Percentiles rank a stretch among this genome's conserved stretches.
These are phyloP conservation scores for Notechis scutatus DNA, from an alignment of 2,113 vertebrate species.

Conservation along the genomic window DNA sequence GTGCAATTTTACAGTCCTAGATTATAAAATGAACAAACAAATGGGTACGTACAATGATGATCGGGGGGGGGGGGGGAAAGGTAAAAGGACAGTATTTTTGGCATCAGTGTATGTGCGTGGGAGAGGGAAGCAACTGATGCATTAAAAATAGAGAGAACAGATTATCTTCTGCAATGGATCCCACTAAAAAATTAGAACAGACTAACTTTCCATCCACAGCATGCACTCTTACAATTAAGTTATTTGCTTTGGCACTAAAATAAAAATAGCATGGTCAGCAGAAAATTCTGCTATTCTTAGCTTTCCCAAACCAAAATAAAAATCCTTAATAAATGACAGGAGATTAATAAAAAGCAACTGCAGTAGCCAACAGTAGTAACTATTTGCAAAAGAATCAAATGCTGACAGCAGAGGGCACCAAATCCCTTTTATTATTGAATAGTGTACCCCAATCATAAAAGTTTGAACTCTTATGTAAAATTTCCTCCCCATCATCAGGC, in stretches of 20 bases:
- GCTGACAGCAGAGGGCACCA: slow-evolving; percentile 32
- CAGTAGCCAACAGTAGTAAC: not conserved
- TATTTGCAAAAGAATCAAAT: not conserved
- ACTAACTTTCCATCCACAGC: not conserved
- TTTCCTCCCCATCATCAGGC: not conserved
- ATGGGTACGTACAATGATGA: not conserved
- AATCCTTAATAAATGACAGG: not conserved
- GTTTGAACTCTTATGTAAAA: not conserved
- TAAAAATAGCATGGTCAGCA: not conserved
- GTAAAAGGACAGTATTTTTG: not conserved
- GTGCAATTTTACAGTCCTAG: not conserved
- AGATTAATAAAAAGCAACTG: fast-evolving
- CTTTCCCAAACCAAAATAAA: not conserved
- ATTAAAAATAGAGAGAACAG: not conserved
- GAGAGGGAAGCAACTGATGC: not conserved
- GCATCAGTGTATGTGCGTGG: not conserved
- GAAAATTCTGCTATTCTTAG: fast-evolving
- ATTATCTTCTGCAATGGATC: not conserved
- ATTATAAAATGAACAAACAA: not conserved
- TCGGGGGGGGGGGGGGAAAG: not conserved
- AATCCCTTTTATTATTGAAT: not conserved
- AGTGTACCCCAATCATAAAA: not conserved
- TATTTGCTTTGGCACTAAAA: not conserved
- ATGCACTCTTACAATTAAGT: not conserved
- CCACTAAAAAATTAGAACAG: not conserved